These are phyloP conservation scores for Porites lutea DNA, from an alignment of 64 coral and sea anemone species.

Conservation along the genomic window DNA sequence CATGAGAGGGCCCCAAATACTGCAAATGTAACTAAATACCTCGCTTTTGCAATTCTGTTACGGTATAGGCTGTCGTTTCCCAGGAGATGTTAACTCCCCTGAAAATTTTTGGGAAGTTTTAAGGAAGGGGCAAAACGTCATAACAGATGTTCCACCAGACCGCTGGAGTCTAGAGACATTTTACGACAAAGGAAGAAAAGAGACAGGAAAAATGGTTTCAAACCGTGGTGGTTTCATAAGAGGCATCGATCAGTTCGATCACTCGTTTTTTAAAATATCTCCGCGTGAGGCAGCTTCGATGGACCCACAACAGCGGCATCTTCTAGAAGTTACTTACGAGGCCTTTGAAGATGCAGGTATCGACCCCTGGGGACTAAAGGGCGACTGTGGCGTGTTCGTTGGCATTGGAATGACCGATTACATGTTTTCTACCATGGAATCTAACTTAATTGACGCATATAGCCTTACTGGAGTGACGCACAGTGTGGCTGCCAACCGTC, in stretches of 20 bases:
- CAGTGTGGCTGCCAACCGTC: slow-evolving; percentile 19
- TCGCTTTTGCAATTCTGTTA: background rate
- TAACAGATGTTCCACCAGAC: slow-evolving; percentile 1
- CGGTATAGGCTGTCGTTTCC: background rate
- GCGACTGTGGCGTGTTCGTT: slow-evolving; percentile 1
- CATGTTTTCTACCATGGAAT: background rate
- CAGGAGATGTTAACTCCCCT: background rate
- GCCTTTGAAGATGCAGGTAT: slow-evolving; percentile 20
- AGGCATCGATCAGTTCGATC: slow-evolving; percentile 15
- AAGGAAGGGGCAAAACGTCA: background rate
- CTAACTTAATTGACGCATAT: background rate
- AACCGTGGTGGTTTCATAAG: slow-evolving; percentile 8
- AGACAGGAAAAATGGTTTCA: background rate
- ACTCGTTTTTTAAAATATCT: slow-evolving; percentile 35
- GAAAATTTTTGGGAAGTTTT: slow-evolving; percentile 13
- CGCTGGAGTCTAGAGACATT: slow-evolving; percentile 1
- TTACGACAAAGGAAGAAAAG: background rate
- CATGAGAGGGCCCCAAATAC: too few species aligned
- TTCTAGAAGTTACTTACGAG: slow-evolving; percentile 15
- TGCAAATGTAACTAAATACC: background rate
- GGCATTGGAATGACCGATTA: slow-evolving; percentile 10
- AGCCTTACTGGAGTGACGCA: background rate
- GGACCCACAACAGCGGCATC: slow-evolving; percentile 11
- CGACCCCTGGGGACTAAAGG: background rate
- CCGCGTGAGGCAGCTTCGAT: slow-evolving; percentile 24